phyloP scores from a whole-genome alignment of 2,797 vertebrate genomes.

The Cyclopterus lumpus region DNA sequence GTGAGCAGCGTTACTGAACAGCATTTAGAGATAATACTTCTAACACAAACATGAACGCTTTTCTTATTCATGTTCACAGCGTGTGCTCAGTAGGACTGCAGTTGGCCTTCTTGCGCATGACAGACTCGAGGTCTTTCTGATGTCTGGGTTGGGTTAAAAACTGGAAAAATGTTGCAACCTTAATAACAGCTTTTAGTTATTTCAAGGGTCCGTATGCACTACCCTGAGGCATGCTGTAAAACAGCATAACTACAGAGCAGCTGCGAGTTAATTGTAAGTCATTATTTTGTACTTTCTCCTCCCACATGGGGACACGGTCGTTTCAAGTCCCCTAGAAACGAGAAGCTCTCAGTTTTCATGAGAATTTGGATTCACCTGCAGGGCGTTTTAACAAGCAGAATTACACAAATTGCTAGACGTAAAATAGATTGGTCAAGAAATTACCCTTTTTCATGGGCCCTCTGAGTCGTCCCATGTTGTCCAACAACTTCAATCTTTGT shows the following conservation, averaged over 20 bases:
- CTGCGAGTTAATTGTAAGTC: conserved; percentile 77
- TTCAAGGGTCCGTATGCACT: conserved; percentile 74
- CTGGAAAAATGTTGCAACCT: conserved; percentile 63
- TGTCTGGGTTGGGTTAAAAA: conserved; percentile 70
- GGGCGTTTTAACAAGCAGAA: conserved; percentile 6
- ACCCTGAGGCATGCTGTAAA: conserved; percentile 77
- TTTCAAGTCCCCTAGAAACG: conserved; percentile 39
- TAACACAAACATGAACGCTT: background rate
- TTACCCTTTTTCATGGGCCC: background rate
- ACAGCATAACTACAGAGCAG: conserved; percentile 81
- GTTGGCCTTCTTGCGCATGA: conserved; percentile 50
- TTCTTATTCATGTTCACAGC: conserved; percentile 9
- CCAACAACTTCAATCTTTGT: background rate
- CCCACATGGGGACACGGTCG: conserved; percentile 55
- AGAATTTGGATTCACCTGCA: conserved; percentile 30
- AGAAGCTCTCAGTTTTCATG: background rate
- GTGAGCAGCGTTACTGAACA: background rate
- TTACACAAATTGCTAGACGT: background rate
- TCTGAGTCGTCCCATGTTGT: background rate
- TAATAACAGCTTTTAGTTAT: conserved; percentile 81
- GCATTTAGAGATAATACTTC: conserved; percentile 30
- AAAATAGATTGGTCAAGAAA: background rate
- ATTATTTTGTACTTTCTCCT: conserved; percentile 84
- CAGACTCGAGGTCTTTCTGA: conserved; percentile 58
- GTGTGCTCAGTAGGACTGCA: conserved; percentile 13